phyloP scores from a whole-genome alignment of 1,140 invertebrate genomes.

The Drosophila navojoa region DNA sequence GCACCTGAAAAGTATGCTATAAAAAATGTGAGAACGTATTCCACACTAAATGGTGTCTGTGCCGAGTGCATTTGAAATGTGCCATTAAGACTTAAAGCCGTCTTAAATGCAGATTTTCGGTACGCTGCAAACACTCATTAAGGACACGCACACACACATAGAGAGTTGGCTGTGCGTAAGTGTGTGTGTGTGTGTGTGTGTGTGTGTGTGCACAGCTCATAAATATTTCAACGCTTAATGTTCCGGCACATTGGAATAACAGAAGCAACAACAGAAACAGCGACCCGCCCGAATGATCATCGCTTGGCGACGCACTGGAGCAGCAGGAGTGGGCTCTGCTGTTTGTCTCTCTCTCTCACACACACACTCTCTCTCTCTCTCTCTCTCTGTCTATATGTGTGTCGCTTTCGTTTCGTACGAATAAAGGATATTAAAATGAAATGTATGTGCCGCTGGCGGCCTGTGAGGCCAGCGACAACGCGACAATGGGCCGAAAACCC shows the following conservation, averaged over 20 bases:
- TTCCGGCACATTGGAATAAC: constrained; percentile 35
- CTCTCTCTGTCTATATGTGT: constrained; percentile 6
- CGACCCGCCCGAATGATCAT: constrained; percentile 26
- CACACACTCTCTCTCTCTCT: neutral
- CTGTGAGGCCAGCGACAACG: constrained; percentile 46
- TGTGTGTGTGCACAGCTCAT: constrained; percentile 46
- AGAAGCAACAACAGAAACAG: constrained; percentile 11
- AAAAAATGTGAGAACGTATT: neutral
- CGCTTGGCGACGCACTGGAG: neutral
- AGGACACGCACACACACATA: constrained; percentile 34
- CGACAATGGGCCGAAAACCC: constrained; percentile 54
- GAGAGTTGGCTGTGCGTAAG: constrained; percentile 19
- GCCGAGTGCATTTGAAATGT: constrained; percentile 19
- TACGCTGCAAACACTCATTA: constrained; percentile 69
- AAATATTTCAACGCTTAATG: constrained; percentile 70
- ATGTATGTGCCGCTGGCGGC: constrained; percentile 65
- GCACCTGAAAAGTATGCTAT: constrained; percentile 14
- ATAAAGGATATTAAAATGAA: constrained; percentile 74
- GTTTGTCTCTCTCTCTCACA: neutral
- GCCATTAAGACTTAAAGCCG: constrained; percentile 50
- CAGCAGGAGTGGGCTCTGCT: constrained; percentile 8
- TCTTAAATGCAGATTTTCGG: constrained; percentile 73
- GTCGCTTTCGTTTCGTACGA: constrained; percentile 26
- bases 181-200: constrained; percentile 7
- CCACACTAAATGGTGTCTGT: neutral